These are phyloP conservation scores for Gasteruption jaculator DNA, from an alignment of 2,888 invertebrate genomes.

Conservation along the genomic window DNA sequence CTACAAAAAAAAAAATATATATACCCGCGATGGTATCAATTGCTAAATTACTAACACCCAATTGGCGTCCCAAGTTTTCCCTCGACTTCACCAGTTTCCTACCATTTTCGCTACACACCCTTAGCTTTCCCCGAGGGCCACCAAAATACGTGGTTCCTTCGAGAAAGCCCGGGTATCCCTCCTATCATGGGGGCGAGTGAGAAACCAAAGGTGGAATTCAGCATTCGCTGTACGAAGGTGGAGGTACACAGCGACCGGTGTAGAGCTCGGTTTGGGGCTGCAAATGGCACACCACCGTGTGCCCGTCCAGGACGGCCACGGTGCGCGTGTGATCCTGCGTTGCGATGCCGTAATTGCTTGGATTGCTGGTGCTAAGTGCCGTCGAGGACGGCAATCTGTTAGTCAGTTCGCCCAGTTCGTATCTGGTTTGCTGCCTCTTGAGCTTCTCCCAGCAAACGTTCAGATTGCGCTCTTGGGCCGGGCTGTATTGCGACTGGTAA, in stretches of 20 bases:
- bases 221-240: conserved; percentile 63
- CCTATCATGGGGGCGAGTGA: background rate
- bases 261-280: conserved; percentile 64
- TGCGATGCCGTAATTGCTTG: conserved; percentile 37
- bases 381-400: conserved; percentile 30
- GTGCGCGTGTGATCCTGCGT: conserved; percentile 46
- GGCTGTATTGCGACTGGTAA: conserved; percentile 37
- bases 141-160: no score
- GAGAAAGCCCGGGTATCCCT: background rate
- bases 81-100: conserved; percentile 15
- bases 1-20: no score
- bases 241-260: conserved; percentile 56
- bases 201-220: conserved; percentile 35
- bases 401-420: conserved; percentile 44
- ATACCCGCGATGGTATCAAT: no score
- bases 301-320: conserved; percentile 79
- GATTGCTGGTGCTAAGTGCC: no score
- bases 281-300: conserved; percentile 80
- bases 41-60: no score
- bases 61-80: conserved; percentile 19
- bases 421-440: conserved; percentile 43
- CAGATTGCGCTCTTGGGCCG: conserved; percentile 40
- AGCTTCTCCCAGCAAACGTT: conserved; percentile 46
- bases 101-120: conserved; percentile 14
- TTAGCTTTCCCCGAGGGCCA: conserved; percentile 13